phyloP scores from a whole-genome alignment of 2,113 vertebrate genomes.

The Xiphophorus hellerii region DNA sequence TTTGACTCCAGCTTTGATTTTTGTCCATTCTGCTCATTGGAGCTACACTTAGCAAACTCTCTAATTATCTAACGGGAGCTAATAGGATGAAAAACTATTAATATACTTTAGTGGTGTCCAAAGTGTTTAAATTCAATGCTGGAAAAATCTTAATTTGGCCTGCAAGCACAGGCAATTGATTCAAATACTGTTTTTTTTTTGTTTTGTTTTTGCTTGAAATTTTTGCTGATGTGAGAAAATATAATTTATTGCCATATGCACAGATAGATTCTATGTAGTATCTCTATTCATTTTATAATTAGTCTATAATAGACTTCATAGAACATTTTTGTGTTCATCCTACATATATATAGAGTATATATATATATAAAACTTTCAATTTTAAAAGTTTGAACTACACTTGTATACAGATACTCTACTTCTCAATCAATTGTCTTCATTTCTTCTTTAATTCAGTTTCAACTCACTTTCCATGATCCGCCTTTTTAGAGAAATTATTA shows the following conservation, averaged over 20 bases:
- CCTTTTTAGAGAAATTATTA: neutral
- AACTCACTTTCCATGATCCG: conserved; percentile 16
- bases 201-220: too few relatives aligned
- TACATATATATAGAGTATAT: too few relatives aligned
- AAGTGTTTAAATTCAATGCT: neutral
- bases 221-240: too few relatives aligned
- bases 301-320: too few relatives aligned
- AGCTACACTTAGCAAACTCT: conserved; percentile 63
- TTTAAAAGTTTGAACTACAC: too few relatives aligned
- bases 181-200: too few relatives aligned
- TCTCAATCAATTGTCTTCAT: conserved; percentile 27
- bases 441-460: conserved; percentile 33
- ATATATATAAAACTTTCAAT: too few relatives aligned
- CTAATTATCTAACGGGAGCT: conserved; percentile 66
- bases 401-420: conserved; percentile 36
- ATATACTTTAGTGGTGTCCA: neutral
- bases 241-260: too few relatives aligned
- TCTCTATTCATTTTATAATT: too few relatives aligned
- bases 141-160: neutral
- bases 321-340: too few relatives aligned
- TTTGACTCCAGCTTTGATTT: conserved; percentile 8
- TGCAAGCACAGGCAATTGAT: too few relatives aligned
- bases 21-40: neutral
- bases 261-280: too few relatives aligned
- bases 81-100: conserved; percentile 67